These are phyloP conservation scores for Galeopsomyia nigrocyanea DNA, from an alignment of 2,888 invertebrate species.

Conservation along the genomic window DNA sequence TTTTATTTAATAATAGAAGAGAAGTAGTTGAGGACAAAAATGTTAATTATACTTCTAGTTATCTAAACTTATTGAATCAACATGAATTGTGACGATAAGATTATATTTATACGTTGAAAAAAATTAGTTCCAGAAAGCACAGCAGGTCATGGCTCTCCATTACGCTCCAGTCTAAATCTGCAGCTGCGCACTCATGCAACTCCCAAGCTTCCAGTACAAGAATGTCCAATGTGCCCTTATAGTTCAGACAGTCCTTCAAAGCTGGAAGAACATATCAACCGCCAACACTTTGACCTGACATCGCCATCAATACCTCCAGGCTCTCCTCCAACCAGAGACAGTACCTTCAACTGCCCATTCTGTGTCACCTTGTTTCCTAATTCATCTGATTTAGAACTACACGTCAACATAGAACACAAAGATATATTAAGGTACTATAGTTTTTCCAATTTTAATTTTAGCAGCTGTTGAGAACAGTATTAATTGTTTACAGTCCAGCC, in stretches of 20 bases:
- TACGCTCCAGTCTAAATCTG: conserved; percentile 71
- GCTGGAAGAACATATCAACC: conserved; percentile 86
- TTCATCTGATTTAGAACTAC: conserved; percentile 84
- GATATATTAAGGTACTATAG: conserved; percentile 81
- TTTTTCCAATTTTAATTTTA: neutral
- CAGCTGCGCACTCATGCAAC: conserved; percentile 66
- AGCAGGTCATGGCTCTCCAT: conserved; percentile 80
- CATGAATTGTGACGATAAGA: too few species aligned
- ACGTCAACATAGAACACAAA: conserved; percentile 87
- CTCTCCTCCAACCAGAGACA: conserved; percentile 61
- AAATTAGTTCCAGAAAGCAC: conserved; percentile 61
- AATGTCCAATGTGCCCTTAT: conserved; percentile 85
- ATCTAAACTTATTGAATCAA: too few species aligned
- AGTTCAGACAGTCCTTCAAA: conserved; percentile 80
- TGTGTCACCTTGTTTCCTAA: conserved; percentile 81
- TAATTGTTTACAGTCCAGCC: conserved; percentile 58
- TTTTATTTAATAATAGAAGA: neutral
- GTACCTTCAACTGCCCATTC: conserved; percentile 81
- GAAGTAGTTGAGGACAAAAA: neutral
- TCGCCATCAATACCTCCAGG: conserved; percentile 77
- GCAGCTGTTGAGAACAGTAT: conserved; percentile 10
- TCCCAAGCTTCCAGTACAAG: conserved; percentile 65
- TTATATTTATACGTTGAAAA: too few species aligned
- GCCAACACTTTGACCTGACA: conserved; percentile 85
- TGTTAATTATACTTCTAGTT: too few species aligned